Conservation (phyloP, 2,113 vertebrate species). For the Macroglossus sobrinus region DNA sequence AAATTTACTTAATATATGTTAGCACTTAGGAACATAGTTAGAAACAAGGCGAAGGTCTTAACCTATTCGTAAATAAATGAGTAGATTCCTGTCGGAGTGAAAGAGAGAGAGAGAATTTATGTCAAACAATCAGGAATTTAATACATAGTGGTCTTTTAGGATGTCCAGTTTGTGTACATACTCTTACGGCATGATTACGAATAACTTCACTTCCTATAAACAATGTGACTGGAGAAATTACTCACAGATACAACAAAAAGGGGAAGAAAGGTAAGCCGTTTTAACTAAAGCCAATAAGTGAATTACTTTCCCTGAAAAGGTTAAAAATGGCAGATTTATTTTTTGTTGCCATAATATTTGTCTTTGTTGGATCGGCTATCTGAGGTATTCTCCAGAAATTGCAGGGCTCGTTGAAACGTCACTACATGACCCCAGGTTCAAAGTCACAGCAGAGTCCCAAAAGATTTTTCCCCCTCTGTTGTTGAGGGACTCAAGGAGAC, state of each 20-base stretch:
- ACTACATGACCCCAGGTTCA: constrained; percentile 77
- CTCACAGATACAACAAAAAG: constrained; percentile 92
- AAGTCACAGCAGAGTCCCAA: constrained; percentile 75
- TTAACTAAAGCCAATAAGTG: constrained; percentile 84
- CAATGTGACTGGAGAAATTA: constrained; percentile 92
- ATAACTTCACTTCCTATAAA: constrained; percentile 95
- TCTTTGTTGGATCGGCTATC: constrained; percentile 85
- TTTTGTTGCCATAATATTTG: constrained; percentile 91
- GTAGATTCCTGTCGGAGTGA: constrained; percentile 92
- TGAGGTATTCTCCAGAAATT: constrained; percentile 83
- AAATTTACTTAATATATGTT: constrained; percentile 98
- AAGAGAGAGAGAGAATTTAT: constrained; percentile 94
- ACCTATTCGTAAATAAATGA: constrained; percentile 93
- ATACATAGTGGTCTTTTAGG: constrained; percentile 93
- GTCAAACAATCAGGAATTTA: constrained; percentile 99
- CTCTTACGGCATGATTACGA: constrained; percentile 93
- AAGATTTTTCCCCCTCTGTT: constrained; percentile 63
- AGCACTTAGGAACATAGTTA: constrained; percentile 91
- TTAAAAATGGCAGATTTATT: constrained; percentile 87
- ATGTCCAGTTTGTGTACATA: constrained; percentile 96
- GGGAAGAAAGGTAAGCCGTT: constrained; percentile 90
- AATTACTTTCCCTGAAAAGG: constrained; percentile 89
- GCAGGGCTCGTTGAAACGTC: constrained; percentile 74
- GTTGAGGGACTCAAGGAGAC: constrained; percentile 74
- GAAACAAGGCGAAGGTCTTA: constrained; percentile 91